These are phyloP conservation scores for Tauraco erythrolophus DNA, from an alignment of 2,113 vertebrate species.

Conservation along the genomic window DNA sequence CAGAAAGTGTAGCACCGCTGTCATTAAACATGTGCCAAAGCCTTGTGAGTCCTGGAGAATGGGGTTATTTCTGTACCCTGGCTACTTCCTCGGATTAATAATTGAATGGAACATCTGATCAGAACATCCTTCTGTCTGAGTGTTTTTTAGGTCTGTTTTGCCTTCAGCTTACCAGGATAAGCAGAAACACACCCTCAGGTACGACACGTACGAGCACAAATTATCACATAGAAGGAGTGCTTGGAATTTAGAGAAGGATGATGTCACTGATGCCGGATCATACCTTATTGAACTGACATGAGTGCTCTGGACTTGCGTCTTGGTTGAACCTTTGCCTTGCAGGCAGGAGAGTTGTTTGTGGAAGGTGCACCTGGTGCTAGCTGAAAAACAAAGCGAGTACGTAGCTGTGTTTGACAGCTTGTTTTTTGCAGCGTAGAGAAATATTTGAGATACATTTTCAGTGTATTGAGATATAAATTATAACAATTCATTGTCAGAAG, in stretches of 20 bases:
- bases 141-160: neutral
- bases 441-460: neutral
- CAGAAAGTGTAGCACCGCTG: neutral
- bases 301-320: neutral
- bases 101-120: neutral
- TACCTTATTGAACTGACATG: fast-evolving
- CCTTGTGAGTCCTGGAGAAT: neutral
- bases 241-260: neutral
- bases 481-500: neutral
- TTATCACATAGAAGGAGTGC: neutral
- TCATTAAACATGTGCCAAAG: neutral
- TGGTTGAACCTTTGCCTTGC: neutral
- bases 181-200: neutral
- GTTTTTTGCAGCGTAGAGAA: neutral
- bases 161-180: neutral
- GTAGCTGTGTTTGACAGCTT: neutral
- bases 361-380: neutral
- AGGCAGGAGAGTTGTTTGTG: neutral
- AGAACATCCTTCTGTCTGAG: neutral
- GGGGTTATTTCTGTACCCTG: neutral
- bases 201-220: neutral
- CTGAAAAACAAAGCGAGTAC: neutral
- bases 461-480: neutral
- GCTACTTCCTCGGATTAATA: neutral
- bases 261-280: neutral